Evolutionary conservation across 2,888 invertebrate species (phyloP), one percentile per base, ranked within the genome.

Genomic region (Notodromas monacha): DNA sequence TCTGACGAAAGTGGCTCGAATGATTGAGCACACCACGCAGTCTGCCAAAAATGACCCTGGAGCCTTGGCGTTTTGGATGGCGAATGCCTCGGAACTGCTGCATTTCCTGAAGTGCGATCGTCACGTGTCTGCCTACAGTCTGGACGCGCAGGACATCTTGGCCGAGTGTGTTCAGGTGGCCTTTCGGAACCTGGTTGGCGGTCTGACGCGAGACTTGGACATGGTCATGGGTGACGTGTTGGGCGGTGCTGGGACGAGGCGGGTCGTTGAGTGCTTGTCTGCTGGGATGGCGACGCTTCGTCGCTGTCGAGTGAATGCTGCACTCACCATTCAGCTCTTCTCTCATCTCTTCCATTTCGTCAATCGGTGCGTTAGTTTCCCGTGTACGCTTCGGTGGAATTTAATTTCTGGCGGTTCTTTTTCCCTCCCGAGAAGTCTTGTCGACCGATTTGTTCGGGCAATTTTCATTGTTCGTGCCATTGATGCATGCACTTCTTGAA

Each of bases 331-430:
- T 42, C 96, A 96, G 52, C 60, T 96, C 33, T 96, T 92, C 54
- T 86, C 86, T 16, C 89, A 96, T 46, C 58, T 96, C 33, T 92
- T 96, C 51, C 86, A 96, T 49, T 81, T 76, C 50, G 72, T 96
- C 46, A 84, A 84, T 52, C 73, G 76, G 40, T 72, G 76, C 49
- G 66, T n/a, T n/a, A n/a, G n/a, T n/a, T n/a, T n/a, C n/a, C n/a
- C n/a, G n/a, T n/a, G n/a, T n/a, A n/a, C n/a, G n/a, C n/a, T n/a
- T n/a, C n/a, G n/a, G n/a, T n/a, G n/a, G n/a, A n/a, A n/a, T n/a
- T n/a, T n/a, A n/a, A n/a, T n/a, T n/a, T n/a, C n/a, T n/a, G n/a
- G n/a, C n/a, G n/a, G n/a, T n/a, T n/a, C n/a, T n/a, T n/a, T n/a
- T n/a, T n/a, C n/a, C n/a, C n/a, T n/a, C n/a, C n/a, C n/a, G n/a